Conservation (phyloP, 2,888 invertebrate species). For the Scaptomyza polygonia region DNA sequence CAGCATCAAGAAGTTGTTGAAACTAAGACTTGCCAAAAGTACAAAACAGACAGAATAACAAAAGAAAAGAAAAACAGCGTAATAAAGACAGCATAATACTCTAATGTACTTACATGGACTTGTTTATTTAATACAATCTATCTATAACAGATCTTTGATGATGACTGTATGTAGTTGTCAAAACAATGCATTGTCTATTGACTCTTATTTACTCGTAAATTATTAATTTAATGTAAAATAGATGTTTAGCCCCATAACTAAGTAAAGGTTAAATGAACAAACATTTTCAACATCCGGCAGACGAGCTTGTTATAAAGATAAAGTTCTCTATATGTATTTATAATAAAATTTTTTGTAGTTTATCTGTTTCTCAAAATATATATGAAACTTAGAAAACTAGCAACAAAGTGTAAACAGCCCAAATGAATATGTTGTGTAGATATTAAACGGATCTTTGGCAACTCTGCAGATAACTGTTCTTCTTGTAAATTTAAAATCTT, state of each 20-base stretch:
- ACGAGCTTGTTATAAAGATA: not conserved
- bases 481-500: conserved; percentile 34
- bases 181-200: too few species aligned
- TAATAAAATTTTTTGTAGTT: not conserved
- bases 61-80: not conserved
- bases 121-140: too few species aligned
- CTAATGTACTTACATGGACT: too few species aligned
- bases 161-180: too few species aligned
- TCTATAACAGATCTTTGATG: too few species aligned
- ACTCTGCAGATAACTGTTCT: not conserved
- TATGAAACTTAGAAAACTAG: too few species aligned
- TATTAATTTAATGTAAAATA: too few species aligned
- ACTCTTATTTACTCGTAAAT: too few species aligned
- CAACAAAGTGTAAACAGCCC: not conserved
- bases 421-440: not conserved
- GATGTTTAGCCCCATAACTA: not conserved
- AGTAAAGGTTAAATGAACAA: not conserved
- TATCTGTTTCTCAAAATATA: not conserved
- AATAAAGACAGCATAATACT: conserved; percentile 35
- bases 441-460: not conserved
- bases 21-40: conserved; percentile 39
- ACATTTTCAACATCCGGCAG: not conserved
- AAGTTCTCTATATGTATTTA: too few species aligned
- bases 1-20: conserved; percentile 38
- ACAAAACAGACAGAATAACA: conserved; percentile 10